Percentiles rank a stretch among this genome's conserved stretches.
phyloP scores from a whole-genome alignment of 2,113 vertebrate species.

The Tichodroma muraria region DNA sequence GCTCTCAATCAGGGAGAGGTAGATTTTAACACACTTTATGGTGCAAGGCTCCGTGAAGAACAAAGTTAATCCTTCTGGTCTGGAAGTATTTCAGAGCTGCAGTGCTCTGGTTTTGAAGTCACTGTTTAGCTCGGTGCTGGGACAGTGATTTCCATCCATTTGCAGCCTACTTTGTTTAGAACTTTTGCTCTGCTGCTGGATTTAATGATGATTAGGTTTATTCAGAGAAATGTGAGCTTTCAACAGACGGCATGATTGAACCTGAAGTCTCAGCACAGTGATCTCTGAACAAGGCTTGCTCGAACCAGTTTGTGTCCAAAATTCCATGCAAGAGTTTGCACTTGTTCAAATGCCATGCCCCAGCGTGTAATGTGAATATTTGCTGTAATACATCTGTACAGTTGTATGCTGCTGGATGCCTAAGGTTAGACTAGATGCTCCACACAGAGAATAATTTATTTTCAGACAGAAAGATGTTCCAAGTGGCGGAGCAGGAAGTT shows the following conservation, averaged over 20 bases:
- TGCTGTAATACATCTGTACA: slow-evolving; percentile 36
- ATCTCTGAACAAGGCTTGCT: background rate
- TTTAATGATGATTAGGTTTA: background rate
- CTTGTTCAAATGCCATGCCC: slow-evolving; percentile 3
- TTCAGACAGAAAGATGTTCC: background rate
- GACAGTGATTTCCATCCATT: background rate
- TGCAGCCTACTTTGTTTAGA: background rate
- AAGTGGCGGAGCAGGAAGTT: background rate
- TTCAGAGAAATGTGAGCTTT: background rate
- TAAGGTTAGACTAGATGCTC: slow-evolving; percentile 1
- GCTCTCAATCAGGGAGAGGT: background rate
- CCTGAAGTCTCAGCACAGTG: background rate
- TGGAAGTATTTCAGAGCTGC: background rate
- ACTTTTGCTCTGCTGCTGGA: background rate
- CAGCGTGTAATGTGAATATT: slow-evolving; percentile 6
- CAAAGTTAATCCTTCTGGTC: background rate
- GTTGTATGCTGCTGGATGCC: background rate
- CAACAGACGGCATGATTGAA: background rate
- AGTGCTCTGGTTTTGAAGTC: background rate
- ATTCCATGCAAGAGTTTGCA: background rate
- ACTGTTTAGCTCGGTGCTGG: background rate
- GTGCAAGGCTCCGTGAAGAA: background rate
- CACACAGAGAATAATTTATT: background rate
- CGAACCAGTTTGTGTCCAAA: slow-evolving; percentile 5
- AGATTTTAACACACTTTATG: background rate